Base-by-base conservation (phyloP, 2,113 vertebrate species). In the Egretta garzetta region DNA sequence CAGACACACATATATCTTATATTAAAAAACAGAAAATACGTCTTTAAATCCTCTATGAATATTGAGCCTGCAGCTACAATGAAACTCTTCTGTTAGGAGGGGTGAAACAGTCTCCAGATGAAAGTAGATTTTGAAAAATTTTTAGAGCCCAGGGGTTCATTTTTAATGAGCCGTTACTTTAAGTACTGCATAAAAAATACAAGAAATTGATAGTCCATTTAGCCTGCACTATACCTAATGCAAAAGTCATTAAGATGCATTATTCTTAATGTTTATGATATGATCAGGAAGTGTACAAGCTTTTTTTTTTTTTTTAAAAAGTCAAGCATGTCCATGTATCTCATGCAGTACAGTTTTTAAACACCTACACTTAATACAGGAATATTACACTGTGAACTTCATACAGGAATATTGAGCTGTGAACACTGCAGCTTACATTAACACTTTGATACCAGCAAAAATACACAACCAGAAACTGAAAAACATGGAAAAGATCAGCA, bases 121-220 rank as follows among this genome's bases (percentile, higher is more conserved):
- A 99, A 99, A 98, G 98, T 98, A 98, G 98, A 98, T 98, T 98
- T 98, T 98, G 98, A 98, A 98, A 98, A 97, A 96, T 97, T 98
- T 98, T 98, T 98, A 96, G 98, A 98, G 99, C 99, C 98, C 98
- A 99, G 98, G 99, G 99, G 98, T 99, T 99, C 98, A 98, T 99
- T 98, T 99, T 99, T 99, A 99, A 99, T 99, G 99, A 99, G 99
- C 99, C 99, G 99, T 99, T 99, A 99, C 99, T 99, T 99, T 99
- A 99, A 99, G 99, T 99, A 99, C 99, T 99, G 99, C 99, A 99
- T 99, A 99, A 99, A 99, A 99, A 99, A 99, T 98, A 99, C 98
- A 98, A 99, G 99, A 99, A 99, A 99, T 99, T 99, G 98, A 99
- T 99, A 99, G 99, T 99, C 99, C 99, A 99, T 99, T 99, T 99